Percentiles rank a stretch among this genome's conserved stretches.
Evolutionary conservation across 2,797 vertebrate species (phyloP).

Genomic region (Spinibarbus caldwelli): DNA sequence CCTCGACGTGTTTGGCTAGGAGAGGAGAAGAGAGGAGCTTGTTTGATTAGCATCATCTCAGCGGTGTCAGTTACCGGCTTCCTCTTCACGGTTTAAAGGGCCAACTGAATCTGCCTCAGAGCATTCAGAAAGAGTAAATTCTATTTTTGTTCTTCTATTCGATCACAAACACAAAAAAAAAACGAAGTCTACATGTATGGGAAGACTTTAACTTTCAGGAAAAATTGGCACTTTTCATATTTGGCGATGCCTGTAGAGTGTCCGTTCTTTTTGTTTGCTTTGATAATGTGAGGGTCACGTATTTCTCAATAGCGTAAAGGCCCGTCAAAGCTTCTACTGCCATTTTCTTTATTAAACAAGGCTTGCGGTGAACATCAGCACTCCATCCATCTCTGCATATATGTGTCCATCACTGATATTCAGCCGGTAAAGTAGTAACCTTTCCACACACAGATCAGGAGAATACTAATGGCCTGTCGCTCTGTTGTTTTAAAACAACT

Average conservation of each 20-base stretch:
- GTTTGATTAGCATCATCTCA: constrained; percentile 76
- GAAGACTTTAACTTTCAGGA: background rate
- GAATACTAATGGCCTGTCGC: constrained; percentile 70
- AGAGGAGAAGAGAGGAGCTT: constrained; percentile 71
- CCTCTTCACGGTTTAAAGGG: constrained; percentile 36
- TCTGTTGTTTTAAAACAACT: constrained; percentile 73
- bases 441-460: constrained; percentile 62
- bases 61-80: constrained; percentile 63
- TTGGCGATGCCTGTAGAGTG: background rate
- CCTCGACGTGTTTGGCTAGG: constrained; percentile 72
- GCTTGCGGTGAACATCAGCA: constrained; percentile 51
- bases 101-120: constrained; percentile 18
- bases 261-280: constrained; percentile 42
- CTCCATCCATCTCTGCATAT: constrained; percentile 41
- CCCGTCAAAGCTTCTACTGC: constrained; percentile 57
- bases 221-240: background rate
- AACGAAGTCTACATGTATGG: background rate
- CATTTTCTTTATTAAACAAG: constrained; percentile 68
- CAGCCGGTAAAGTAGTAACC: constrained; percentile 60
- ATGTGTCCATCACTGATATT: constrained; percentile 58
- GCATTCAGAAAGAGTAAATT: constrained; percentile 1
- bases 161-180: constrained; percentile 15
- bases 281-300: constrained; percentile 23
- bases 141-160: constrained; percentile 3
- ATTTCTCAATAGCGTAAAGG: constrained; percentile 42